A percentile compares a stretch with the other conserved stretches of the same genome.
These are phyloP conservation scores for Natator depressus DNA, from an alignment of 2,113 vertebrate genomes.

Conservation along the genomic window DNA sequence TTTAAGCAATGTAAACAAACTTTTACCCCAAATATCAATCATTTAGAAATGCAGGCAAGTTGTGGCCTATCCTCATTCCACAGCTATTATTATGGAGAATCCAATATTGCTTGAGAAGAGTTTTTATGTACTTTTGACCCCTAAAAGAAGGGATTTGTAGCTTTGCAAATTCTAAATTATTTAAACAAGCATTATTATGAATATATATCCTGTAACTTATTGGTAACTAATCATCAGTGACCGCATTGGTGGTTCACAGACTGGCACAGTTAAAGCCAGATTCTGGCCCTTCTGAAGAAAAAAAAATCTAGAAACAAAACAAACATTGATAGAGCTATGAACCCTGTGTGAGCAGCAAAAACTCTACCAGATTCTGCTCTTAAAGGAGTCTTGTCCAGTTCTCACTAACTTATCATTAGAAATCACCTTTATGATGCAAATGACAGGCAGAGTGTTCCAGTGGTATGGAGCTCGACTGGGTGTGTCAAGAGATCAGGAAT, in stretches of 20 bases:
- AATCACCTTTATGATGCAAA: not conserved
- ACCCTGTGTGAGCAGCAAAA: not conserved
- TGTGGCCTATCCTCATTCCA: not conserved
- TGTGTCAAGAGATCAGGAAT: not conserved
- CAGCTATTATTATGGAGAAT: not conserved
- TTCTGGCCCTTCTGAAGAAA: not conserved
- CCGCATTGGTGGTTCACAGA: not conserved
- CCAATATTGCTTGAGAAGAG: not conserved
- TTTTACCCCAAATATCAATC: not conserved
- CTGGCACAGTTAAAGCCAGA: not conserved
- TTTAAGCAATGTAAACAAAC: slow-evolving; percentile 41
- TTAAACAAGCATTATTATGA: not conserved
- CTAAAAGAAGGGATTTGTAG: not conserved
- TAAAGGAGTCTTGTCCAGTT: slow-evolving; percentile 1
- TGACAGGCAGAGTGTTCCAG: not conserved
- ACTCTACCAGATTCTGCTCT: not conserved
- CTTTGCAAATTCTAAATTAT: not conserved
- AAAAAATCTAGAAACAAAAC: not conserved
- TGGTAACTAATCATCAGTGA: not conserved
- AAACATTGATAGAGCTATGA: not conserved
- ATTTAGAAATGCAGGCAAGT: not conserved
- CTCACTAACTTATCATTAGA: slow-evolving; percentile 35
- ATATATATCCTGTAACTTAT: not conserved
- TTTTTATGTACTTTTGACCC: not conserved
- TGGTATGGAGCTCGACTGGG: not conserved